These are phyloP conservation scores for Plutella xylostella DNA, from an alignment of 2,888 invertebrate genomes.

Conservation along the genomic window DNA sequence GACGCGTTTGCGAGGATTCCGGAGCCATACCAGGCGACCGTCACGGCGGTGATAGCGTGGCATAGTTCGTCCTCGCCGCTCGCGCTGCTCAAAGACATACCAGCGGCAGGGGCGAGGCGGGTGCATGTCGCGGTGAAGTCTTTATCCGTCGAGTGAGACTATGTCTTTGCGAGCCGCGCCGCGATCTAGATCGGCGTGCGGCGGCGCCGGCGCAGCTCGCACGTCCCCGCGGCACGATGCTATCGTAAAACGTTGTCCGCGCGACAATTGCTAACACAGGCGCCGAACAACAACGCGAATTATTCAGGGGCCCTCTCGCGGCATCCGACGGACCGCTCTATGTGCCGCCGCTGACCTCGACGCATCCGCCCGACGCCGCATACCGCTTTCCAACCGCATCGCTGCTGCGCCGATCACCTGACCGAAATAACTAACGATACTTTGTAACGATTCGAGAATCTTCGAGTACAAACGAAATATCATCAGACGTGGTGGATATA, in stretches of 20 bases:
- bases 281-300: slow-evolving; percentile 50
- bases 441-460: too few species aligned
- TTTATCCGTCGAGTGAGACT: slow-evolving; percentile 55
- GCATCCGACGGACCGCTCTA: slow-evolving; percentile 21
- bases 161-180: slow-evolving; percentile 52
- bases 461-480: too few species aligned
- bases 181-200: slow-evolving; percentile 52
- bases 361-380: not conserved
- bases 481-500: too few species aligned
- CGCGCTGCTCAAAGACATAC: slow-evolving; percentile 57
- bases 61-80: slow-evolving; percentile 21
- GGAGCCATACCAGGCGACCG: slow-evolving; percentile 1
- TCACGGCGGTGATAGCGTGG: slow-evolving; percentile 15
- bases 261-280: slow-evolving; percentile 65
- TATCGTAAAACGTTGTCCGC: slow-evolving; percentile 49
- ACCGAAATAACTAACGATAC: too few species aligned
- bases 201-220: slow-evolving; percentile 38
- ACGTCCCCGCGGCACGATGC: slow-evolving; percentile 38
- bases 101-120: slow-evolving; percentile 20
- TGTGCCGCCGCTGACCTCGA: slow-evolving; percentile 6
- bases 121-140: slow-evolving; percentile 51
- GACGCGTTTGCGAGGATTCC: not conserved
- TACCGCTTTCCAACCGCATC: not conserved
- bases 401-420: too few species aligned
- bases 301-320: slow-evolving; percentile 42